Conservation (phyloP, 2,888 invertebrate species). For the Dolichomitus sp. region DNA sequence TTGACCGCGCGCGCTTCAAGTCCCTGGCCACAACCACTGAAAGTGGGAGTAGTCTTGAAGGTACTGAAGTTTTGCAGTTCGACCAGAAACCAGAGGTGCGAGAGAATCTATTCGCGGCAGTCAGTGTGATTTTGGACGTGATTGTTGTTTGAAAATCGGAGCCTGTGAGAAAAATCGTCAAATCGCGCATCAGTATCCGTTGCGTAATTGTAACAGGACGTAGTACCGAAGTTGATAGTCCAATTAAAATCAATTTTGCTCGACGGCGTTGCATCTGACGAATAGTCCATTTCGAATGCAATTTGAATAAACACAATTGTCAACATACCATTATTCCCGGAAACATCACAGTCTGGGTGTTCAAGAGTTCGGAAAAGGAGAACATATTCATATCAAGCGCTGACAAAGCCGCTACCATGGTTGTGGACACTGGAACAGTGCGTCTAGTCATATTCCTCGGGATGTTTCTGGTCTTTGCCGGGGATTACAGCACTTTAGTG, state of each 20-base stretch:
- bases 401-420: slow-evolving; percentile 71
- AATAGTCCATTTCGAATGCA: not conserved
- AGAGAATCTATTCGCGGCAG: slow-evolving; percentile 16
- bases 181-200: not conserved
- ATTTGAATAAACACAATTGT: not conserved
- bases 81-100: slow-evolving; percentile 6
- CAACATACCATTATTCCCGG: not conserved
- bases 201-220: not conserved
- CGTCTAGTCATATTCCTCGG: slow-evolving; percentile 87
- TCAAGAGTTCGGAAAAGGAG: not conserved
- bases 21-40: slow-evolving; percentile 65
- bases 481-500: slow-evolving; percentile 87
- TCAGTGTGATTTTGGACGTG: not conserved
- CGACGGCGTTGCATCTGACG: not conserved
- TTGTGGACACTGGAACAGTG: slow-evolving; percentile 84
- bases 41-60: slow-evolving; percentile 76
- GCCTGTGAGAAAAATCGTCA: not conserved
- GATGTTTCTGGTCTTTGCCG: slow-evolving; percentile 87
- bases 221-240: not conserved
- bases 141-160: not conserved
- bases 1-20: slow-evolving; percentile 23
- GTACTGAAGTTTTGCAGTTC: slow-evolving; percentile 23
- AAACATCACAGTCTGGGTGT: not conserved
- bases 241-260: not conserved
- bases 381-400: not conserved